phyloP scores from a whole-genome alignment of 1,140 invertebrate genomes.

The Ceratina australensis region DNA sequence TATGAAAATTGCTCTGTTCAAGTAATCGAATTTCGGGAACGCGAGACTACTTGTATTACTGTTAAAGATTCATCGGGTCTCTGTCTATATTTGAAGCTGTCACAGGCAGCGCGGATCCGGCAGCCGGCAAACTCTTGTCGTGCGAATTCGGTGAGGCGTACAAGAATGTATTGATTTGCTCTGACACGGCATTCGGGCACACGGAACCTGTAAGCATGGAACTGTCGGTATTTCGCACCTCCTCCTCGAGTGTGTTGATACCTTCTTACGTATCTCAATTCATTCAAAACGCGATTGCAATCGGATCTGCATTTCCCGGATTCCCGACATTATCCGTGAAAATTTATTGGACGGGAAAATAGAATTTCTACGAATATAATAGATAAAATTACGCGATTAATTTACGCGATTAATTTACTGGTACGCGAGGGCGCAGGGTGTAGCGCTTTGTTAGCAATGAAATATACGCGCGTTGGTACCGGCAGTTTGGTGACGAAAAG shows the following conservation, averaged over 20 bases:
- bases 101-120: slow-evolving; percentile 44
- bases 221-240: slow-evolving; percentile 73
- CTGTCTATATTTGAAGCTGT: slow-evolving; percentile 45
- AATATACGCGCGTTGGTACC: slow-evolving; percentile 7
- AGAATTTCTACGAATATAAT: not conserved
- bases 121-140: slow-evolving; percentile 59
- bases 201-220: slow-evolving; percentile 71
- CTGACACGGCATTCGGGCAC: slow-evolving; percentile 73
- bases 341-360: not conserved
- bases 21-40: slow-evolving; percentile 33
- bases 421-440: too few relatives aligned
- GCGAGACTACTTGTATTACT: slow-evolving; percentile 49
- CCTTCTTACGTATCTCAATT: slow-evolving; percentile 47
- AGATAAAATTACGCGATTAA: not conserved
- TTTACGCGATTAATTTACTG: not conserved
- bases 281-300: slow-evolving; percentile 17
- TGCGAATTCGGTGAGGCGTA: slow-evolving; percentile 72
- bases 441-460: not conserved
- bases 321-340: not conserved
- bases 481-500: slow-evolving; percentile 29
- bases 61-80: slow-evolving; percentile 58
- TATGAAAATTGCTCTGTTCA: not conserved
- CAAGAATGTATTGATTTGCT: slow-evolving; percentile 77
- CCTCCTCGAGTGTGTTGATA: slow-evolving; percentile 56
- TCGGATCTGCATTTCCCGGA: not conserved